These are phyloP conservation scores for Perithous albicinctus DNA, from an alignment of 2,888 invertebrate genomes.

Conservation along the genomic window DNA sequence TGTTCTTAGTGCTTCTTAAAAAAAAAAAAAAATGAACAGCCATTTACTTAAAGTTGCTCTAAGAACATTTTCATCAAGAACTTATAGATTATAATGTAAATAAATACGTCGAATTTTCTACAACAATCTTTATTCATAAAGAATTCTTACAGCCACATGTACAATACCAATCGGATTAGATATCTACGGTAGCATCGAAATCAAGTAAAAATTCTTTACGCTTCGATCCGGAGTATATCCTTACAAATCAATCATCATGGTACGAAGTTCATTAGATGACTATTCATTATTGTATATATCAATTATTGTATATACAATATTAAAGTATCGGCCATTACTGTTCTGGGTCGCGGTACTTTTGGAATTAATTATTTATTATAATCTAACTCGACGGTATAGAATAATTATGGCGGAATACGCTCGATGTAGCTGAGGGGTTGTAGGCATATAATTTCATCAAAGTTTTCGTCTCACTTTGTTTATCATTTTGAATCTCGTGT, in stretches of 20 bases:
- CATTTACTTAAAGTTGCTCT: too few species aligned
- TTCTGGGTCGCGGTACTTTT: constrained; percentile 46
- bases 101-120: constrained; percentile 73
- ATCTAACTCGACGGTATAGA: constrained; percentile 60
- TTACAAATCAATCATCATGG: constrained; percentile 81
- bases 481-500: constrained; percentile 63
- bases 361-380: constrained; percentile 53
- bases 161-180: constrained; percentile 82
- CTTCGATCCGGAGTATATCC: constrained; percentile 79
- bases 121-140: constrained; percentile 84
- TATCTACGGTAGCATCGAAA: constrained; percentile 78
- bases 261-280: constrained; percentile 79
- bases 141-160: constrained; percentile 83
- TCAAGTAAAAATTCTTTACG: constrained; percentile 73
- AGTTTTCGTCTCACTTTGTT: constrained; percentile 51
- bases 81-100: neutral
- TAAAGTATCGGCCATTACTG: constrained; percentile 68
- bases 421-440: constrained; percentile 63
- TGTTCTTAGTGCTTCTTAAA: too few species aligned
- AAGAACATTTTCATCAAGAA: neutral
- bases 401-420: constrained; percentile 63
- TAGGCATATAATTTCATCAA: constrained; percentile 58
- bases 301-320: constrained; percentile 79
- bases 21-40: too few species aligned
- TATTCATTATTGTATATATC: constrained; percentile 73